phyloP scores from a whole-genome alignment of 1,140 invertebrate species.

The Daktulosphaira vitifoliae region DNA sequence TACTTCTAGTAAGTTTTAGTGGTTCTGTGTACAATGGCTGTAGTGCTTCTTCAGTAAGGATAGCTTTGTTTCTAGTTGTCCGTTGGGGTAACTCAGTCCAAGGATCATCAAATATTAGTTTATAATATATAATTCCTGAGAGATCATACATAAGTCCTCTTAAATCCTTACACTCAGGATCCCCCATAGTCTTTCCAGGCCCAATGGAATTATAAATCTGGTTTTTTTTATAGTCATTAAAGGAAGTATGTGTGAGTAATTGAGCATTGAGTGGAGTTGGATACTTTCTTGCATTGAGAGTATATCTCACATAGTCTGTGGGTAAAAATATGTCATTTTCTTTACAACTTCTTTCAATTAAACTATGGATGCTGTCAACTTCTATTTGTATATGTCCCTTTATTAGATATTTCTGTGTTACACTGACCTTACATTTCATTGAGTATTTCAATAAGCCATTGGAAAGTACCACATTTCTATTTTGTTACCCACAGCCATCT shows the following conservation, averaged over 20 bases:
- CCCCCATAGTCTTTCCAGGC: neutral
- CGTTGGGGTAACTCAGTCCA: neutral
- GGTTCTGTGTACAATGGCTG: neutral
- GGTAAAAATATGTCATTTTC: neutral
- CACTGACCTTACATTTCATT: too few species aligned
- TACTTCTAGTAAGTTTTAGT: conserved; percentile 5
- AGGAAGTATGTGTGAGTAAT: neutral
- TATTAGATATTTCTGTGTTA: too few species aligned
- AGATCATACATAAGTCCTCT: neutral
- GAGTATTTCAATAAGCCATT: too few species aligned
- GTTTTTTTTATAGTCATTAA: neutral
- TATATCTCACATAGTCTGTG: neutral
- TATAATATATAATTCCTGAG: neutral
- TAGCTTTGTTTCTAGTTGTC: neutral
- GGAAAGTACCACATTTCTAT: too few species aligned
- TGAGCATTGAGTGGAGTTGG: neutral
- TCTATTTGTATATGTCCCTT: neutral
- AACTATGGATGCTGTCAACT: neutral
- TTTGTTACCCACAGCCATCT: too few species aligned
- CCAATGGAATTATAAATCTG: neutral
- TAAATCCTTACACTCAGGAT: neutral
- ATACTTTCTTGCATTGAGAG: neutral
- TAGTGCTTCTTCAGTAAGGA: neutral
- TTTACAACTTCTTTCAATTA: neutral
- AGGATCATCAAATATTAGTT: conserved; percentile 1